Evolutionary conservation across 2,113 vertebrate genomes (phyloP).

Genomic region (Neotragus pygmaeus): DNA sequence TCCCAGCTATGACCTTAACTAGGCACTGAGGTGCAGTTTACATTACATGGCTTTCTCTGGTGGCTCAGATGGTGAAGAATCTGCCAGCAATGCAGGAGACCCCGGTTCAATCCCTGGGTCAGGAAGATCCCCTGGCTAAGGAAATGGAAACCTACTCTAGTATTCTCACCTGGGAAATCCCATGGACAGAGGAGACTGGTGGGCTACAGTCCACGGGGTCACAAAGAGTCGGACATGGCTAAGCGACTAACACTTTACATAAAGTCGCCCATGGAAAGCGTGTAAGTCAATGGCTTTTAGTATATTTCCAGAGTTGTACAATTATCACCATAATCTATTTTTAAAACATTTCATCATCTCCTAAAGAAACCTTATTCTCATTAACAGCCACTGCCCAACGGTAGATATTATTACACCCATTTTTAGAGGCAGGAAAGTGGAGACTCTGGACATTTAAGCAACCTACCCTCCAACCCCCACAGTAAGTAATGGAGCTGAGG

Average conservation of each 20-base stretch:
- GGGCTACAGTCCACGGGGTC: not conserved
- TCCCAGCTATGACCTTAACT: not conserved
- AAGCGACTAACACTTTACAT: not conserved
- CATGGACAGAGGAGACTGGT: not conserved
- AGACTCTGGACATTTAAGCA: not conserved
- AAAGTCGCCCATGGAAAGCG: not conserved
- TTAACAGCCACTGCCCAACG: not conserved
- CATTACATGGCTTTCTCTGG: not conserved
- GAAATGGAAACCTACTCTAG: not conserved
- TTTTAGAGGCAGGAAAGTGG: not conserved
- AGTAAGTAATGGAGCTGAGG: not conserved
- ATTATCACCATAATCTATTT: not conserved
- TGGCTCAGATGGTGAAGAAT: not conserved
- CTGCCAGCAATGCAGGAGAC: not conserved
- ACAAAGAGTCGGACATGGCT: not conserved
- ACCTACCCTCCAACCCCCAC: not conserved
- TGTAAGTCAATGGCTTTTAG: not conserved
- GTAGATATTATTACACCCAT: not conserved
- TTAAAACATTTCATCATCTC: not conserved
- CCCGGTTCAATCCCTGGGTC: not conserved
- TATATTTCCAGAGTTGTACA: not conserved
- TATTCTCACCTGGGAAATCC: not conserved
- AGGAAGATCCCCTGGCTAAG: not conserved
- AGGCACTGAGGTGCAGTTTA: not conserved
- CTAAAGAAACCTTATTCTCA: not conserved